phyloP scores from a whole-genome alignment of 2,113 vertebrate genomes.

The Conger conger region DNA sequence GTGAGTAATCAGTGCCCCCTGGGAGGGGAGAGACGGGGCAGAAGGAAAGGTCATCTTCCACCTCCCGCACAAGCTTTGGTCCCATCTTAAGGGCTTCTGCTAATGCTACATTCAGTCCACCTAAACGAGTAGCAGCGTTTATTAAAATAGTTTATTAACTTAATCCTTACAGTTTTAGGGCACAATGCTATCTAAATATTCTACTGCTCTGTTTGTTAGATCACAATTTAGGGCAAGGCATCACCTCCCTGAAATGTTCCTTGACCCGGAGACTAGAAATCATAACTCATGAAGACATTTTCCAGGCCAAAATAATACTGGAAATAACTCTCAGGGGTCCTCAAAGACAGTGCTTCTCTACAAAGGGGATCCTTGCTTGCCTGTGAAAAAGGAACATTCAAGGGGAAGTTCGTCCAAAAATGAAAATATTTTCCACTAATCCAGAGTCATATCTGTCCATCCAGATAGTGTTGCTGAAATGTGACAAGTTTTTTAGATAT shows the following conservation, averaged over 20 bases:
- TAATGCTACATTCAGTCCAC: constrained; percentile 1
- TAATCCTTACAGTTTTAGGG: neutral
- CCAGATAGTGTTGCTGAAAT: too few species aligned
- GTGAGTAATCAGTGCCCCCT: constrained; percentile 45
- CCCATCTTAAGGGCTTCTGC: constrained; percentile 16
- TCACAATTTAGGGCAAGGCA: neutral
- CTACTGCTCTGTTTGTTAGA: neutral
- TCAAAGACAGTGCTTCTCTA: neutral
- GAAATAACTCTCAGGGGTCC: neutral
- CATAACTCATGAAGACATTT: neutral
- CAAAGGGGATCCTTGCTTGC: neutral
- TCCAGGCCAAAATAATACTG: too few species aligned
- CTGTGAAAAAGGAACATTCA: neutral
- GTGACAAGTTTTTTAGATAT: too few species aligned
- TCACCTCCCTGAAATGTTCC: too few species aligned
- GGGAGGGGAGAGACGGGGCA: constrained; percentile 26
- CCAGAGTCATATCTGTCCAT: too few species aligned
- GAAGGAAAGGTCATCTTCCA: constrained; percentile 43
- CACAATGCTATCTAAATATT: neutral
- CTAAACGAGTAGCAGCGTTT: neutral
- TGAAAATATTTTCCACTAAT: too few species aligned
- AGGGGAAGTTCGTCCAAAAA: too few species aligned
- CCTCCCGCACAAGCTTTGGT: neutral
- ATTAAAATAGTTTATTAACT: neutral
- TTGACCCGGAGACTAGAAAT: neutral